Evolutionary conservation across 2,797 vertebrate genomes (phyloP), one percentile per base, ranked within the genome.

Genomic region (Platyrinchus mystaceus): DNA sequence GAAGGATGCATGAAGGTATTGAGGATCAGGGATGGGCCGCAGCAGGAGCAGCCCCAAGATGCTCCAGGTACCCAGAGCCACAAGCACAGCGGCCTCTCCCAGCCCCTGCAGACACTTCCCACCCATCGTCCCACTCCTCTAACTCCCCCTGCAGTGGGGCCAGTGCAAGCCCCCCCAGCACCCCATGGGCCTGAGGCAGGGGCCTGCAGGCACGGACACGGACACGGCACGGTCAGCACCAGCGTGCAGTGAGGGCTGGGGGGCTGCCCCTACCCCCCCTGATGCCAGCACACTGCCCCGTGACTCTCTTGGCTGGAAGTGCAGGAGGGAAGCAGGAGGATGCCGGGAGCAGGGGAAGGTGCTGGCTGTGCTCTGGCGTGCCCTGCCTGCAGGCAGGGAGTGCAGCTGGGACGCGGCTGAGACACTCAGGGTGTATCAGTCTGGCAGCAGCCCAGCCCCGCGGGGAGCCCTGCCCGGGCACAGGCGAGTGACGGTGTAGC

Each of bases 211-310:
- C 39, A 37, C 39, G 37, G 23, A 4, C 74, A 34, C 0, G 8
- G 78, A 22, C 5, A 7, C 30, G 21, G 70, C n/a, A 46, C n/a
- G 6, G 44, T 14, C 20, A 39, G 68, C 75, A 50, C 16, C 80
- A 28, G 62, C 0, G 0, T 3, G 26, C 30, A 44, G 21, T 2
- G 14, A 62, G 60, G 39, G 39, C 37, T 70, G 55, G 28, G 67
- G 28, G 27, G 11, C 30, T 27, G 55, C 21, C 6, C 2, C 49
- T 36, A 41, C 5, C 10, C 36, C 20, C 59, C 7, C 50, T 9
- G 0, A 5, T 6, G 3, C 52, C 47, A 30, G 60, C 50, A 49
- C 24, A 0, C 4, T 26, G 36, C 36, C 41, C 44, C 0, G 0
- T 4, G 15, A 70, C 36, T 28, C 26, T 75, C 37, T 50, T 23